phyloP scores from a whole-genome alignment of 1,140 invertebrate genomes.

The Teleogryllus occipitalis region DNA sequence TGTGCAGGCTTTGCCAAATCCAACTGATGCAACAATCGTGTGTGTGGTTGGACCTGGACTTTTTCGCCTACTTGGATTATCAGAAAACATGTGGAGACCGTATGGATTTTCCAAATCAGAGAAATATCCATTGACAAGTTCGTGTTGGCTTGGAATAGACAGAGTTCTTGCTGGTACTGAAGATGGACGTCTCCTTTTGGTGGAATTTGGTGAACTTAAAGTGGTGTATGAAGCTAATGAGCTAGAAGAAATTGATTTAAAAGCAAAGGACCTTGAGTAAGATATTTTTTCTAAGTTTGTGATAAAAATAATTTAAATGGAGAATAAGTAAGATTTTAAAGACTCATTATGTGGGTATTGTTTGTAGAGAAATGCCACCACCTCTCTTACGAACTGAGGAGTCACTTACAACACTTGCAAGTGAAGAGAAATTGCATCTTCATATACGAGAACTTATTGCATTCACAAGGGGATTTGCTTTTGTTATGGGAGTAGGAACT shows the following conservation, averaged over 20 bases:
- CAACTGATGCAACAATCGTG: slow-evolving; percentile 62
- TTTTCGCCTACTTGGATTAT: slow-evolving; percentile 67
- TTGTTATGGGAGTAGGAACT: slow-evolving; percentile 46
- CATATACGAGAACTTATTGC: slow-evolving; percentile 33
- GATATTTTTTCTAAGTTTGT: background rate
- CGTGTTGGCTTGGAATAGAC: slow-evolving; percentile 64
- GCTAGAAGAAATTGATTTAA: slow-evolving; percentile 44
- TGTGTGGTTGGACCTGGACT: slow-evolving; percentile 64
- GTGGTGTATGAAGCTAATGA: slow-evolving; percentile 48
- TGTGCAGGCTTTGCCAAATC: slow-evolving; percentile 56
- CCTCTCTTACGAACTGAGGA: background rate
- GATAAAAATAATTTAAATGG: background rate
- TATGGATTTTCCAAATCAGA: slow-evolving; percentile 77
- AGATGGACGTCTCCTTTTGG: slow-evolving; percentile 59
- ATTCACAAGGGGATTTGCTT: slow-evolving; percentile 53
- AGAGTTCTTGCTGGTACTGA: slow-evolving; percentile 65
- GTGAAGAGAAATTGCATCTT: background rate
- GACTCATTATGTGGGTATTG: background rate
- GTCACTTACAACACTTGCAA: background rate
- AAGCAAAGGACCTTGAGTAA: slow-evolving; percentile 30
- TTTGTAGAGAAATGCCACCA: background rate
- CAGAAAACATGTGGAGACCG: slow-evolving; percentile 69
- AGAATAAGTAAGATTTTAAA: background rate
- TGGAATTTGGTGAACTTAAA: slow-evolving; percentile 72
- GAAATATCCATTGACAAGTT: slow-evolving; percentile 56